phyloP scores from a whole-genome alignment of 1,140 invertebrate genomes.

The Propsilocerus akamusi region DNA sequence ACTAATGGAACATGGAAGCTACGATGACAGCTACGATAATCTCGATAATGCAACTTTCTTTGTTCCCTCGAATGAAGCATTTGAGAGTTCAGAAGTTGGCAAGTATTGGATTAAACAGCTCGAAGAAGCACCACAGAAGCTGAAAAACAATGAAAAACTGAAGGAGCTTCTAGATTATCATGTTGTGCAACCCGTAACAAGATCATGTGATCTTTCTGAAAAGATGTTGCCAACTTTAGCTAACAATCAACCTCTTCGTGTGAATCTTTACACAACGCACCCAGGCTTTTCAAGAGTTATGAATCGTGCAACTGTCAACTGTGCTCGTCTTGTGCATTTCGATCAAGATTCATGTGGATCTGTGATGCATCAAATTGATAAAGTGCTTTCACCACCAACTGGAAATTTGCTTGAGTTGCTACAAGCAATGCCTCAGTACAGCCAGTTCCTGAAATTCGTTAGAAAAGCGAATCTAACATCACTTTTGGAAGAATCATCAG shows the following conservation, averaged over 20 bases:
- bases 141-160: constrained; percentile 24
- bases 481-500: constrained; percentile 14
- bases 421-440: constrained; percentile 20
- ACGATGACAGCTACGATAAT: constrained; percentile 31
- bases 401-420: constrained; percentile 17
- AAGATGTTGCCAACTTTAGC: constrained; percentile 25
- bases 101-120: constrained; percentile 23
- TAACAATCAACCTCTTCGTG: constrained; percentile 26
- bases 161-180: constrained; percentile 35
- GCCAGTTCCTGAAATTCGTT: constrained; percentile 19
- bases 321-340: constrained; percentile 33
- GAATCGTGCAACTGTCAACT: constrained; percentile 37
- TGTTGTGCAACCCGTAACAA: constrained; percentile 27
- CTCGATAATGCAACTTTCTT: constrained; percentile 39
- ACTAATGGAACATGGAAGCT: constrained; percentile 30
- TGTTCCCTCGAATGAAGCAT: constrained; percentile 40
- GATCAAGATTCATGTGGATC: constrained; percentile 41
- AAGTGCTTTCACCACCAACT: constrained; percentile 30
- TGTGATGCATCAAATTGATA: constrained; percentile 36
- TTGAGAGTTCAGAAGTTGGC: constrained; percentile 25
- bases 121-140: constrained; percentile 21
- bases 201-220: constrained; percentile 31
- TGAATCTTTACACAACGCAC: constrained; percentile 36
- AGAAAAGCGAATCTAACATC: constrained; percentile 19
- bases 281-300: constrained; percentile 29